Conservation (phyloP, 2,888 invertebrate genomes). For the Noctua comes region DNA sequence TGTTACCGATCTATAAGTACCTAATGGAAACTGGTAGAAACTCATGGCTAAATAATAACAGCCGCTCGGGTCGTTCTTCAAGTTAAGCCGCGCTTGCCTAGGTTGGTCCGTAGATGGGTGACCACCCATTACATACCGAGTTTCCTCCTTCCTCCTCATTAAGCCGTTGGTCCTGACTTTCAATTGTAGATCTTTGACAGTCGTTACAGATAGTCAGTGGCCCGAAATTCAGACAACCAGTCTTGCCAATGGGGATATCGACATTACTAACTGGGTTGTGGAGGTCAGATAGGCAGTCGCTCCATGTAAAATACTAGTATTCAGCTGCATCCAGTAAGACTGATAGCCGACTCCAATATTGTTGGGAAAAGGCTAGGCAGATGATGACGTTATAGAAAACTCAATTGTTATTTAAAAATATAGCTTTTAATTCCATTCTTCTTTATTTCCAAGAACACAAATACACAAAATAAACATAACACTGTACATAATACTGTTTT, state of each 20-base stretch:
- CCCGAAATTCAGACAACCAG: background rate
- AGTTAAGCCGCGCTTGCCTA: background rate
- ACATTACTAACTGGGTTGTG: background rate
- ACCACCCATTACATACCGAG: background rate
- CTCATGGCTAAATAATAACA: too few species aligned
- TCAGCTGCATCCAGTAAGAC: background rate
- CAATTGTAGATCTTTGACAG: too few species aligned
- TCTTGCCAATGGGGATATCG: background rate
- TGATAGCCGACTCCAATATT: background rate
- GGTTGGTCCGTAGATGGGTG: background rate
- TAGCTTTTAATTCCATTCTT: background rate
- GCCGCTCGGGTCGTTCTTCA: background rate
- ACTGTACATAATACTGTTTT: background rate
- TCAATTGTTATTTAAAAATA: background rate
- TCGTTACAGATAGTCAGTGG: background rate
- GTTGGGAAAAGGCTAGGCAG: background rate
- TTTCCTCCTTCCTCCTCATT: background rate
- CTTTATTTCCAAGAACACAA: constrained; percentile 8
- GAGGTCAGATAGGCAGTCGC: background rate
- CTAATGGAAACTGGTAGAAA: too few species aligned
- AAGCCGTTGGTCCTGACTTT: background rate
- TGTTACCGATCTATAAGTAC: background rate
- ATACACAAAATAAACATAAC: constrained; percentile 1
- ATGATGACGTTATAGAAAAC: background rate
- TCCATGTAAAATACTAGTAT: background rate